phyloP scores from a whole-genome alignment of 1,140 invertebrate species.

The Dendrolimus kikuchii region DNA sequence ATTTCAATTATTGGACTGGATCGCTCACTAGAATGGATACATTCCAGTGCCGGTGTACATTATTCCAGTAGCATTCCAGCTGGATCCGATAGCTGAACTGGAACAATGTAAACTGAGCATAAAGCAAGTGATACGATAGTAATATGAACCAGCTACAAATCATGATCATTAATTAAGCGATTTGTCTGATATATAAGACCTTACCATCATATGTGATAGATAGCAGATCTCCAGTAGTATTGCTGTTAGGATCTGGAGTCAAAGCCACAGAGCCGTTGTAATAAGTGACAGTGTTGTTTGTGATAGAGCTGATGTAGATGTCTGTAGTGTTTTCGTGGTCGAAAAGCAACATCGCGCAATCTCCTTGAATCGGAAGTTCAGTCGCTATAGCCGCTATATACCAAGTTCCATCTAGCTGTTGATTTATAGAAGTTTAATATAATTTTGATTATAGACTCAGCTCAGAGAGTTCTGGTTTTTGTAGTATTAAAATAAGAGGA shows the following conservation, averaged over 20 bases:
- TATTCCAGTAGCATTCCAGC: no score
- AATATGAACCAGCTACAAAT: no score
- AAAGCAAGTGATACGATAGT: no score
- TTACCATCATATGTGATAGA: slow-evolving; percentile 51
- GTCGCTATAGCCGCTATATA: slow-evolving; percentile 43
- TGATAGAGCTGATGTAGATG: slow-evolving; percentile 49
- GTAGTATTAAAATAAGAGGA: no score
- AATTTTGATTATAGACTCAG: no score
- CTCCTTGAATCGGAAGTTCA: slow-evolving; percentile 38
- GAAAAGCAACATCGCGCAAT: slow-evolving; percentile 50
- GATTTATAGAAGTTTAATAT: not conserved
- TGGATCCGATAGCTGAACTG: no score
- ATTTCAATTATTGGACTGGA: no score
- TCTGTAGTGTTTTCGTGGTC: slow-evolving; percentile 55
- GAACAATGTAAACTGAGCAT: no score
- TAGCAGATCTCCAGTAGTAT: slow-evolving; percentile 39
- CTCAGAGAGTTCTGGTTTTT: no score
- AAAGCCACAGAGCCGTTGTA: slow-evolving; percentile 52
- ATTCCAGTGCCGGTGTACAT: no score
- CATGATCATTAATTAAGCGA: not conserved
- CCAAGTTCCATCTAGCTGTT: slow-evolving; percentile 52
- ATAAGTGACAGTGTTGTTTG: slow-evolving; percentile 44
- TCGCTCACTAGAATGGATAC: no score
- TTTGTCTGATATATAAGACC: not conserved
- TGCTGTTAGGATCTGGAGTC: slow-evolving; percentile 35